A percentile compares a stretch with the other conserved stretches of the same genome.
Conservation (phyloP, 2,797 vertebrate genomes). For the Urosaurus nigricauda region DNA sequence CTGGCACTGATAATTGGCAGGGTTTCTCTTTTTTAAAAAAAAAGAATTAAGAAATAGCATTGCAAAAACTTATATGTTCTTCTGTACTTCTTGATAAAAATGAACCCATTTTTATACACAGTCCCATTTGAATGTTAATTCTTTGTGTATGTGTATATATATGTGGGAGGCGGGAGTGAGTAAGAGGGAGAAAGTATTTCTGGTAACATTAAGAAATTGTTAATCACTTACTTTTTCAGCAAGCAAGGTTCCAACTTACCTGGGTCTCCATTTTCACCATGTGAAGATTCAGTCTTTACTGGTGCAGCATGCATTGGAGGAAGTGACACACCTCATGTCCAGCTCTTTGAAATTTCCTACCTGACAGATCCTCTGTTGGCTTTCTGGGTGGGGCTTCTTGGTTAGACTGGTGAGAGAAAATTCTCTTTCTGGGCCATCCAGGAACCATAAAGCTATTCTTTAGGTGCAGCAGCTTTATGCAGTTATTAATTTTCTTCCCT, state of each 20-base stretch:
- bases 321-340: too few species aligned
- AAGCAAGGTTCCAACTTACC: too few species aligned
- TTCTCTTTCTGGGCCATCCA: too few species aligned
- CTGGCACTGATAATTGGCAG: neutral
- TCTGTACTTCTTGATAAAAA: neutral
- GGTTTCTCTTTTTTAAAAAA: neutral
- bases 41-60: neutral
- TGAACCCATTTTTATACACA: neutral
- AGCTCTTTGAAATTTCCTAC: too few species aligned
- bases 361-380: neutral
- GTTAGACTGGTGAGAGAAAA: too few species aligned
- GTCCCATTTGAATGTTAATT: neutral
- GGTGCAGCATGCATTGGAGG: neutral
- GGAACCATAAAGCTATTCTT: too few species aligned
- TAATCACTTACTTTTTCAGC: neutral
- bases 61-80: neutral
- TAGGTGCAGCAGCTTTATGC: too few species aligned
- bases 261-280: too few species aligned
- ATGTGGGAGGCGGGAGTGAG: too few species aligned
- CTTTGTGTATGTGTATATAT: neutral
- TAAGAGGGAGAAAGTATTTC: neutral
- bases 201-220: neutral
- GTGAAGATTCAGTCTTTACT: neutral
- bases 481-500: too few species aligned
- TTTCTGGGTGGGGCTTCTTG: neutral